Evolutionary conservation across 2,888 invertebrate genomes (phyloP).

Genomic region (Melikaiella ostensackeni): DNA sequence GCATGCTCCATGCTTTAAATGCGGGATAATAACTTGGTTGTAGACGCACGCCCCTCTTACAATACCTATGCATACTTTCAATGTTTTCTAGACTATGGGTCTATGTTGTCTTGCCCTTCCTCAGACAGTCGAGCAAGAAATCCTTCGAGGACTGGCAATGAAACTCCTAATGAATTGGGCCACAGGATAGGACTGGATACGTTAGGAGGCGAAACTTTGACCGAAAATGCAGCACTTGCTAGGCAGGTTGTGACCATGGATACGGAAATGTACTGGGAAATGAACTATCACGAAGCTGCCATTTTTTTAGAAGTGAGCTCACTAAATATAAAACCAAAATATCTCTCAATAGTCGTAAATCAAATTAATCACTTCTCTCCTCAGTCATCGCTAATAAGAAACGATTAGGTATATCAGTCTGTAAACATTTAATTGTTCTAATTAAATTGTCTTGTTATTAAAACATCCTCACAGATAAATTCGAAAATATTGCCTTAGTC

Average conservation of each 20-base stretch:
- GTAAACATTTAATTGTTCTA: background rate
- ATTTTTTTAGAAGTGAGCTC: conserved; percentile 87
- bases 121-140: conserved; percentile 66
- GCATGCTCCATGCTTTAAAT: conserved; percentile 42
- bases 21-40: conserved; percentile 49
- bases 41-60: conserved; percentile 53
- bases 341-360: background rate
- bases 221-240: conserved; percentile 68
- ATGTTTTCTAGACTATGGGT: conserved; percentile 75
- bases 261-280: conserved; percentile 84
- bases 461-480: background rate
- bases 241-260: conserved; percentile 66
- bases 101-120: conserved; percentile 74
- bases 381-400: background rate
- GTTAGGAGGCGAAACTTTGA: conserved; percentile 58
- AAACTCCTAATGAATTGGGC: conserved; percentile 63
- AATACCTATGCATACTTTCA: conserved; percentile 58
- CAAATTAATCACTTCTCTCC: background rate
- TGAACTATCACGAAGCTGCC: conserved; percentile 94
- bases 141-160: conserved; percentile 60
- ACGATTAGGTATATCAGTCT: background rate
- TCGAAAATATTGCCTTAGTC: background rate
- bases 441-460: background rate
- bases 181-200: conserved; percentile 60
- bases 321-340: background rate